Evolutionary conservation across 2,113 vertebrate species (phyloP).

Genomic region (Bubo blakistoni): DNA sequence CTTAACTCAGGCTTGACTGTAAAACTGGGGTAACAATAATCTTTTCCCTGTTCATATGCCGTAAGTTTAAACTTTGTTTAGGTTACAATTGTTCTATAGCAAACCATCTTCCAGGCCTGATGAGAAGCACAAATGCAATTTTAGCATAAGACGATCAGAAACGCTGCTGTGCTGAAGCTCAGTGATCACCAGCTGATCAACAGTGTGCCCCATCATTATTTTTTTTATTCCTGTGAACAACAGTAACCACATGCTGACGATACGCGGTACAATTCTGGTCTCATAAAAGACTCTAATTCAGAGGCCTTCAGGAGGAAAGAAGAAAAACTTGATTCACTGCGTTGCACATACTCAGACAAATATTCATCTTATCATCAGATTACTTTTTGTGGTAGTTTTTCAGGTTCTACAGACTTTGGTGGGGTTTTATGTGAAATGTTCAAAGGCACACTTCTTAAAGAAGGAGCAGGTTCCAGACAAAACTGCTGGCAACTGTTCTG

Average conservation of each 20-base stretch:
- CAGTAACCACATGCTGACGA: neutral
- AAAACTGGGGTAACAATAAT: neutral
- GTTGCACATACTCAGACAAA: conserved; percentile 25
- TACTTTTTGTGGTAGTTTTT: conserved; percentile 30
- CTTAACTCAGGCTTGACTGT: neutral
- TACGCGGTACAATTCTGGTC: neutral
- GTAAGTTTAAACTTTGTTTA: neutral
- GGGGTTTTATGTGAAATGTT: neutral
- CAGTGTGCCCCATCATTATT: fast-evolving
- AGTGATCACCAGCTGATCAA: neutral
- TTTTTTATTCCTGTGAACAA: neutral
- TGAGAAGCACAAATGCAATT: neutral
- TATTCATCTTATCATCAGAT: neutral
- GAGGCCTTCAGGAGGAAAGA: conserved; percentile 5
- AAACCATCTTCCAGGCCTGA: neutral
- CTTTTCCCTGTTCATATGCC: neutral
- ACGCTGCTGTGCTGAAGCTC: neutral
- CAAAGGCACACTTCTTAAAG: neutral
- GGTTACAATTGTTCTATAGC: neutral
- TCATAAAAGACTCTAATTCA: neutral
- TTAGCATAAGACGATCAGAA: neutral
- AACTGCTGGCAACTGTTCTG: neutral
- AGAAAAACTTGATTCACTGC: conserved; percentile 50
- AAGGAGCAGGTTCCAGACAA: neutral
- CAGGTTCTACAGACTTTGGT: conserved; percentile 17